Percentiles rank a stretch among this genome's conserved stretches.
phyloP scores from a whole-genome alignment of 1,140 invertebrate species.

The Drosophila littoralis region DNA sequence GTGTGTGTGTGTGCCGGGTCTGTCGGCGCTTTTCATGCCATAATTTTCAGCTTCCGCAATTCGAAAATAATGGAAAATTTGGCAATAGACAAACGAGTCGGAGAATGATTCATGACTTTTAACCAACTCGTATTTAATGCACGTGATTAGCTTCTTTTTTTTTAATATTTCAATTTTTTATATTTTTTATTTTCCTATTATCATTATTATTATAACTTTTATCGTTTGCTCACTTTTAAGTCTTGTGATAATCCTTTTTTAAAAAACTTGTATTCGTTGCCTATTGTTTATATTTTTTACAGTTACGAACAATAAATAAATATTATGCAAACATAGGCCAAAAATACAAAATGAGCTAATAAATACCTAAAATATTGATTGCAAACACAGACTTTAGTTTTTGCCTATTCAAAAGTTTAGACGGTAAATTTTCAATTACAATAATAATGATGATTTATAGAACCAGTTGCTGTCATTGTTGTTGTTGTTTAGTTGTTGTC shows the following conservation, averaged over 20 bases:
- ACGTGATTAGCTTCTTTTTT: conserved; percentile 53
- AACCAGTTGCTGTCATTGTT: conserved; percentile 35
- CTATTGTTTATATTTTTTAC: neutral
- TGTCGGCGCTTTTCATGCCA: conserved; percentile 57
- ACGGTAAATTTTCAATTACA: conserved; percentile 37
- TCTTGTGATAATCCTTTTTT: neutral
- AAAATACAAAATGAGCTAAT: conserved; percentile 39
- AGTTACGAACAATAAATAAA: neutral
- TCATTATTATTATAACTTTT: neutral
- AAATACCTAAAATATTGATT: conserved; percentile 12
- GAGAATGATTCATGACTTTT: conserved; percentile 56
- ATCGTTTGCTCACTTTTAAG: neutral
- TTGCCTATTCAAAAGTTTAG: conserved; percentile 16
- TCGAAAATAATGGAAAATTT: conserved; percentile 64
- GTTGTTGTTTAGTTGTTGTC: neutral
- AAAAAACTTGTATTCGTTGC: neutral
- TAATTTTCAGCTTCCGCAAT: conserved; percentile 69
- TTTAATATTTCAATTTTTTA: neutral
- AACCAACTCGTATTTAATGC: conserved; percentile 44
- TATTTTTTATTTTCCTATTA: neutral
- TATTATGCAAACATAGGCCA: conserved; percentile 10
- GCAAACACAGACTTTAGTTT: conserved; percentile 3
- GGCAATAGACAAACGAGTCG: conserved; percentile 27
- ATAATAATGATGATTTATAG: conserved; percentile 54
- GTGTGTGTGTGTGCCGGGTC: conserved; percentile 11